Conservation (phyloP, 2,888 invertebrate species). For the Ophonus ardosiacus region DNA sequence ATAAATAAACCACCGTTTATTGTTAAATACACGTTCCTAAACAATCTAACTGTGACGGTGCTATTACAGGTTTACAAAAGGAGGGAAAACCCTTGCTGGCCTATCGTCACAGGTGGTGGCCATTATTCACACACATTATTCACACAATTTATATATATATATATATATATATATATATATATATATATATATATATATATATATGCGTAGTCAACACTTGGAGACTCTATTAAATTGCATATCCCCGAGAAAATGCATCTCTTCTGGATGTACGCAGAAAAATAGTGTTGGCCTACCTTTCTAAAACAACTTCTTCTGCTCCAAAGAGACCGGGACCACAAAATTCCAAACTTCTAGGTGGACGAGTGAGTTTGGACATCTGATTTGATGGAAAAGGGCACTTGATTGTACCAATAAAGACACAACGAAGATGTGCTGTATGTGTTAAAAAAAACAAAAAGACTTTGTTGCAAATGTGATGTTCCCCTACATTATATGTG, state of each 20-base stretch:
- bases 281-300: background rate
- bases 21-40: too few species aligned
- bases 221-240: conserved; percentile 55
- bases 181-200: conserved; percentile 60
- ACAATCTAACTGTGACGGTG: too few species aligned
- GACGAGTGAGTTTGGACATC: conserved; percentile 23
- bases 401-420: conserved; percentile 48
- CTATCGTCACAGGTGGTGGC: too few species aligned
- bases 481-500: conserved; percentile 54
- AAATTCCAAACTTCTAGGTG: conserved; percentile 12
- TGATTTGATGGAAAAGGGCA: background rate
- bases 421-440: conserved; percentile 54
- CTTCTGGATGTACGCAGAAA: conserved; percentile 25
- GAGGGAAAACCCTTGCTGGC: too few species aligned
- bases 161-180: too few species aligned
- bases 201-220: conserved; percentile 59
- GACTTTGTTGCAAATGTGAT: conserved; percentile 47
- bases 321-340: conserved; percentile 22
- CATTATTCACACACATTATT: conserved; percentile 4
- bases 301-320: conserved; percentile 7
- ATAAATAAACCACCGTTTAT: too few species aligned
- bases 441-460: conserved; percentile 59
- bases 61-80: too few species aligned
- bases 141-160: too few species aligned
- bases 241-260: conserved; percentile 50